A percentile compares a stretch with the other conserved stretches of the same genome.
These are phyloP conservation scores for Rambutsinella grinnellia DNA, from an alignment of 2,888 invertebrate genomes.

Conservation along the genomic window DNA sequence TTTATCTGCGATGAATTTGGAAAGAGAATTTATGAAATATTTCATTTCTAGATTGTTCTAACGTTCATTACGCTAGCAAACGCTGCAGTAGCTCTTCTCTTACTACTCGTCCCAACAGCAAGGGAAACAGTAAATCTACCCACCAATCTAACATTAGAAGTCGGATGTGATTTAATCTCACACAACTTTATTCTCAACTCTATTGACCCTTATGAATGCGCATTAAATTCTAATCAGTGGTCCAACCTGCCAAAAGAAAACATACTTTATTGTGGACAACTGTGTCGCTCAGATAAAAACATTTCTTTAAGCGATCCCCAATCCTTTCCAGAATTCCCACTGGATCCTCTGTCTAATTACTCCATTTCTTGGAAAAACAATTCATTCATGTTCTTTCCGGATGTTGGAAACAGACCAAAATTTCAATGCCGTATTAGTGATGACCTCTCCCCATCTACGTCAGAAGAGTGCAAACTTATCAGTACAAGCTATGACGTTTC, in stretches of 20 bases:
- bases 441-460: neutral
- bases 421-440: conserved; percentile 19
- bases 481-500: conserved; percentile 1
- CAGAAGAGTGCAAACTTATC: conserved; percentile 16
- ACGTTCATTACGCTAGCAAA: conserved; percentile 78
- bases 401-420: conserved; percentile 2
- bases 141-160: conserved; percentile 74
- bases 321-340: conserved; percentile 15
- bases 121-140: conserved; percentile 78
- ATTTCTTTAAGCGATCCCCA: neutral
- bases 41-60: conserved; percentile 74
- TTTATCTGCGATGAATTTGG: neutral
- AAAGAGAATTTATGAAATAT: conserved; percentile 64
- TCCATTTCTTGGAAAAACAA: neutral
- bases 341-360: neutral
- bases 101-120: conserved; percentile 80
- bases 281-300: conserved; percentile 24
- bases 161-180: conserved; percentile 70
- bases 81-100: conserved; percentile 77
- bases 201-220: conserved; percentile 45
- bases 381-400: conserved; percentile 12
- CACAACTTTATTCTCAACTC: conserved; percentile 43
- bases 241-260: conserved; percentile 24
- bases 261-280: conserved; percentile 53
- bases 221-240: conserved; percentile 27